phyloP scores from a whole-genome alignment of 2,888 invertebrate species.

The Tenodera sinensis region DNA sequence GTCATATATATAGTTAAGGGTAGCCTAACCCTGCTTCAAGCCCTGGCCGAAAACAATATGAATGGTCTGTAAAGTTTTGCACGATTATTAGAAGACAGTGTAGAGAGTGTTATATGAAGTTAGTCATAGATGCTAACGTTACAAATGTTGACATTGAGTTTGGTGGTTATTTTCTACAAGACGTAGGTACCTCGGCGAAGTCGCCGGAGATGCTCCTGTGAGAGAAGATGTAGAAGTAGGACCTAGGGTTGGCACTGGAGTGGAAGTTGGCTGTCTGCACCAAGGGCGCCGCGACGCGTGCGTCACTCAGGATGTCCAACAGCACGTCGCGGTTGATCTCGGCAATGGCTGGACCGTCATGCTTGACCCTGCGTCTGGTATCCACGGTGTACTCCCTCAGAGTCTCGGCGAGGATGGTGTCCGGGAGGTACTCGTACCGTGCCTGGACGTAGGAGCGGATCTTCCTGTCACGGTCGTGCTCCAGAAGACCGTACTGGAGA shows the following conservation, averaged over 20 bases:
- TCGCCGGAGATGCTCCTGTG: slow-evolving; percentile 79
- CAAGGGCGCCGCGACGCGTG: slow-evolving; percentile 78
- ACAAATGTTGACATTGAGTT: no score
- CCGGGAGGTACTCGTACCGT: slow-evolving; percentile 72
- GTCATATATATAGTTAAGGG: no score
- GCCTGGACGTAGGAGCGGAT: slow-evolving; percentile 48
- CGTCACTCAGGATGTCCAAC: slow-evolving; percentile 85
- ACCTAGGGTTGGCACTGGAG: slow-evolving; percentile 67
- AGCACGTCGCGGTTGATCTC: slow-evolving; percentile 72
- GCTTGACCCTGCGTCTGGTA: not conserved
- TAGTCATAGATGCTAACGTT: no score
- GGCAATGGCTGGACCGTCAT: slow-evolving; percentile 43
- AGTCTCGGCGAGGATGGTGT: slow-evolving; percentile 60
- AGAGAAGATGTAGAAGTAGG: slow-evolving; percentile 84
- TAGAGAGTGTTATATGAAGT: no score
- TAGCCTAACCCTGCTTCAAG: no score
- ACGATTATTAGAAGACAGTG: no score
- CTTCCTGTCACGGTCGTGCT: slow-evolving; percentile 56
- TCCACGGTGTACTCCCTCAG: slow-evolving; percentile 54
- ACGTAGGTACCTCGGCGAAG: slow-evolving; percentile 65
- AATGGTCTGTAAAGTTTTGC: no score
- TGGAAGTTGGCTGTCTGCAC: slow-evolving; percentile 73
- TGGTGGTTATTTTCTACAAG: no score
- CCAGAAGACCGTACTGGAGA: slow-evolving; percentile 67
- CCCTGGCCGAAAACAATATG: no score